A percentile compares a stretch with the other conserved stretches of the same genome.
phyloP scores from a whole-genome alignment of 92 coral and sea anemone species.

The Anthopleura xanthogrammica region DNA sequence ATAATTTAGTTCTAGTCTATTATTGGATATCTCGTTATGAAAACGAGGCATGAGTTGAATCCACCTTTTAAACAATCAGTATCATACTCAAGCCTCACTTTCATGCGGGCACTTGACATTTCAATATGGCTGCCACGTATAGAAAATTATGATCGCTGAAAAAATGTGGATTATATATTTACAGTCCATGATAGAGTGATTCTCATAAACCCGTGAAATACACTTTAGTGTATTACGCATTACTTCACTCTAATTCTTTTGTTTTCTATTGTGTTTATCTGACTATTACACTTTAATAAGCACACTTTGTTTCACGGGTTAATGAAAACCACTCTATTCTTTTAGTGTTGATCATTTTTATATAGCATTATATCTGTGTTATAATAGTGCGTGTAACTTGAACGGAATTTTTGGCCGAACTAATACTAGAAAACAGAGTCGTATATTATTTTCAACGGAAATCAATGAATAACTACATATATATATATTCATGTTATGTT shows the following conservation, averaged over 20 bases:
- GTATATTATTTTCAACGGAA: background rate
- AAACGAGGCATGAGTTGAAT: background rate
- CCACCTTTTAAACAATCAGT: background rate
- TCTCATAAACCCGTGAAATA: too few relatives aligned
- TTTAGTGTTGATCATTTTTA: too few relatives aligned
- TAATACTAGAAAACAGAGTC: background rate
- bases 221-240: too few relatives aligned
- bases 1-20: background rate
- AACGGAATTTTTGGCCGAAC: background rate
- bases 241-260: too few relatives aligned
- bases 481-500: background rate
- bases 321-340: too few relatives aligned
- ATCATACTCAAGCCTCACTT: background rate
- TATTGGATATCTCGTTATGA: background rate
- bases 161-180: background rate
- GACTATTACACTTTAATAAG: too few relatives aligned
- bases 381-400: background rate
- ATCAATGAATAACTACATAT: background rate
- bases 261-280: too few relatives aligned
- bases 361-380: background rate
- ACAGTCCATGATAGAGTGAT: background rate
- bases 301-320: too few relatives aligned
- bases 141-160: background rate
- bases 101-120: background rate
- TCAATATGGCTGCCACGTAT: background rate